phyloP scores from a whole-genome alignment of 2,797 vertebrate species.

The Sebastes umbrosus region DNA sequence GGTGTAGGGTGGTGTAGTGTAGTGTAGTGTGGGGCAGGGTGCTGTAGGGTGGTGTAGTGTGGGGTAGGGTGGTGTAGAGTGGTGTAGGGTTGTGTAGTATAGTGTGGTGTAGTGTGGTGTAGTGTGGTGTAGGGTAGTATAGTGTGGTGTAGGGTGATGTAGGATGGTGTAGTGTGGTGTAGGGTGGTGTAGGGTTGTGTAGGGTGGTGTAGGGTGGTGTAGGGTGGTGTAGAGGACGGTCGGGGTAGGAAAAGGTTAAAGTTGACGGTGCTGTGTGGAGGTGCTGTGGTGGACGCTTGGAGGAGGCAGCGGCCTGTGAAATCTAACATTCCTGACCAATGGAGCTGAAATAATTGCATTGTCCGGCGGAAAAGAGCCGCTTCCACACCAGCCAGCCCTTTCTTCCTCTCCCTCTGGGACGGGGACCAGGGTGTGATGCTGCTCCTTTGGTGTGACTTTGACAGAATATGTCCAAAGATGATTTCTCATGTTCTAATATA shows the following conservation, averaged over 20 bases:
- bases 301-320: slow-evolving; percentile 88
- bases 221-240: neutral
- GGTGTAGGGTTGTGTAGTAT: neutral
- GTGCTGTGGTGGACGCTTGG: slow-evolving; percentile 68
- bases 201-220: neutral
- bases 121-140: too few relatives aligned
- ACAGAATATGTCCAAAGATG: slow-evolving; percentile 43
- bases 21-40: too few relatives aligned
- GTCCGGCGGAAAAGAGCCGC: slow-evolving; percentile 86
- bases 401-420: slow-evolving; percentile 63
- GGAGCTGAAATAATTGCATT: slow-evolving; percentile 93
- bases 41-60: neutral
- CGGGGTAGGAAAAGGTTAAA: slow-evolving; percentile 60
- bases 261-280: slow-evolving; percentile 57
- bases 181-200: neutral
- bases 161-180: neutral
- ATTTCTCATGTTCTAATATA: neutral
- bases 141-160: too few relatives aligned
- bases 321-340: slow-evolving; percentile 93
- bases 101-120: too few relatives aligned
- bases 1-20: too few relatives aligned
- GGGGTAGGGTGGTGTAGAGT: neutral
- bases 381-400: slow-evolving; percentile 57
- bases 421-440: slow-evolving; percentile 84
- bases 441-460: slow-evolving; percentile 81